Conservation (phyloP, 2,888 invertebrate genomes). For the Eudemis profundana region DNA sequence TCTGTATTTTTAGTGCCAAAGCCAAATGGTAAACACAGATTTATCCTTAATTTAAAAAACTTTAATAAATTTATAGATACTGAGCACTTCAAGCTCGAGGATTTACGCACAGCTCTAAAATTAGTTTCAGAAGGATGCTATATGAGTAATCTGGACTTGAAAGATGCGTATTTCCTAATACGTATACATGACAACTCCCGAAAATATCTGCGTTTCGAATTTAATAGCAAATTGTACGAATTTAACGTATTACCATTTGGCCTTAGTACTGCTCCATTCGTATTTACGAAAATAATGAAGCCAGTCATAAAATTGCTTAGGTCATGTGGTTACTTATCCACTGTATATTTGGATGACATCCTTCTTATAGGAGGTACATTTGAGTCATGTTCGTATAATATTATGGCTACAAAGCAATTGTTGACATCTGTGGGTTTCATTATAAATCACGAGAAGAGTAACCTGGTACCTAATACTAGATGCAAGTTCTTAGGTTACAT, state of each 20-base stretch:
- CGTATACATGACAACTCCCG: too few relatives aligned
- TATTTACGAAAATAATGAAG: constrained; percentile 21
- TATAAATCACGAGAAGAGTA: constrained; percentile 40
- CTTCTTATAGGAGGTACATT: constrained; percentile 3
- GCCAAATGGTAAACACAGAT: constrained; percentile 34
- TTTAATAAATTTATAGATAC: too few relatives aligned
- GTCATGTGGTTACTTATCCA: constrained; percentile 4
- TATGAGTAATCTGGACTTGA: too few relatives aligned
- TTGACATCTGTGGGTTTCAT: constrained; percentile 37
- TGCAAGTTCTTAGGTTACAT: constrained; percentile 39
- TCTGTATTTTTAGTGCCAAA: constrained; percentile 33
- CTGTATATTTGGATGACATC: constrained; percentile 26
- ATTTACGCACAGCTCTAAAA: constrained; percentile 16
- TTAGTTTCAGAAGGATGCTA: too few relatives aligned
- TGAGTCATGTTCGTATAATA: constrained; percentile 4
- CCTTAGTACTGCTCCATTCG: too few relatives aligned
- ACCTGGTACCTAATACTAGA: constrained; percentile 2
- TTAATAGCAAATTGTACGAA: too few relatives aligned
- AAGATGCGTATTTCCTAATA: too few relatives aligned
- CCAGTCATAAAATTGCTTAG: constrained; percentile 16
- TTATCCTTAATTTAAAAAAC: constrained; percentile 35
- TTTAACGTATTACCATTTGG: too few relatives aligned
- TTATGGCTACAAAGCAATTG: constrained; percentile 4
- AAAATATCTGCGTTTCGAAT: too few relatives aligned
- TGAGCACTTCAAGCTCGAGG: constrained; percentile 28